A percentile compares a stretch with the other conserved stretches of the same genome.
phyloP scores from a whole-genome alignment of 2,888 invertebrate genomes.

The Polietes domitor region DNA sequence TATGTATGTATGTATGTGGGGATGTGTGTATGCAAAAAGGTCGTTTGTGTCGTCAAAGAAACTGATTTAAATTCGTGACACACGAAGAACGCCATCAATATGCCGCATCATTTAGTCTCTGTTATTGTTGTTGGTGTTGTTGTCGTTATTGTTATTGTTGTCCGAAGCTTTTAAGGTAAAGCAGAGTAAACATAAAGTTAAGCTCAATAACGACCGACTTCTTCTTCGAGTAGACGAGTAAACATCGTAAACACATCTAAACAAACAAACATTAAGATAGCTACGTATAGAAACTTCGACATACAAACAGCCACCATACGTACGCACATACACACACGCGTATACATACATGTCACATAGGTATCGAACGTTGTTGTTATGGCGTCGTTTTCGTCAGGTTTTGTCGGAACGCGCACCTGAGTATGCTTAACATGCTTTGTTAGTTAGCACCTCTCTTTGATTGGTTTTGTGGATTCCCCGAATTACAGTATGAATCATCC shows the following conservation, averaged over 20 bases:
- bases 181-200: slow-evolving; percentile 9
- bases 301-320: neutral
- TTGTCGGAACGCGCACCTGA: slow-evolving; percentile 3
- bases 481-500: slow-evolving; percentile 74
- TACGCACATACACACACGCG: neutral
- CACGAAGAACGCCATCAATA: slow-evolving; percentile 36
- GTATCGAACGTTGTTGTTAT: neutral
- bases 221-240: slow-evolving; percentile 23
- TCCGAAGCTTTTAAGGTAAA: neutral
- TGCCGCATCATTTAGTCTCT: slow-evolving; percentile 4
- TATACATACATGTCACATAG: neutral
- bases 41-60: slow-evolving; percentile 45
- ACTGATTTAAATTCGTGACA: slow-evolving; percentile 62
- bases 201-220: slow-evolving; percentile 27
- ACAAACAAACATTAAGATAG: neutral
- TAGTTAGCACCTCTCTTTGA: slow-evolving; percentile 26
- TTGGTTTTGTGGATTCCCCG: slow-evolving; percentile 74
- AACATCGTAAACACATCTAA: slow-evolving; percentile 14
- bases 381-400: neutral
- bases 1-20: slow-evolving; percentile 7
- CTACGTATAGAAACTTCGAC: neutral
- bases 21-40: slow-evolving; percentile 11
- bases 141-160: neutral
- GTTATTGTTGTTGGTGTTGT: slow-evolving; percentile 11
- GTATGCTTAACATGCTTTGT: slow-evolving; percentile 19